These are phyloP conservation scores for Euzophera pinguis DNA, from an alignment of 2,888 invertebrate genomes.

Conservation along the genomic window DNA sequence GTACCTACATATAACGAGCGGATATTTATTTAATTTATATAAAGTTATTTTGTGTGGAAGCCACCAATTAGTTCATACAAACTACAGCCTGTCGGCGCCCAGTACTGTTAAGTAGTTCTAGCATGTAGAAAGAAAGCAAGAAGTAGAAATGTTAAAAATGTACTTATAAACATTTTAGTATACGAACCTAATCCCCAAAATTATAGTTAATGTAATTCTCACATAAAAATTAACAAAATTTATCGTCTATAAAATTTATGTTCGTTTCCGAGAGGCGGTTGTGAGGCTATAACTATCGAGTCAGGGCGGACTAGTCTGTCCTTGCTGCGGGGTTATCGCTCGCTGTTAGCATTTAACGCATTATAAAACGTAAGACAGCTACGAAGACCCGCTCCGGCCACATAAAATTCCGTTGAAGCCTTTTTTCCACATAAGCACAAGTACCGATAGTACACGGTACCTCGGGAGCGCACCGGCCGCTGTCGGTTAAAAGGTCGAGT, in stretches of 20 bases:
- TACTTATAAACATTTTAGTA: no score
- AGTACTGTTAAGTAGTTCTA: no score
- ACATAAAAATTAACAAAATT: neutral
- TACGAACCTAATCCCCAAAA: no score
- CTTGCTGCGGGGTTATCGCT: constrained; percentile 75
- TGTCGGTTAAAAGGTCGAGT: constrained; percentile 65
- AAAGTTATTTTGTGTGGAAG: no score
- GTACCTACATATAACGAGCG: no score
- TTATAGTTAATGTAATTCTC: no score
- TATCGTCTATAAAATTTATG: neutral
- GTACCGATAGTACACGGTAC: constrained; percentile 71
- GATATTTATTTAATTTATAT: no score
- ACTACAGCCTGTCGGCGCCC: no score
- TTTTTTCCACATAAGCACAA: constrained; percentile 57
- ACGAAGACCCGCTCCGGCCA: constrained; percentile 69
- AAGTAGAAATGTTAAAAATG: no score
- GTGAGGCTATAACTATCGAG: constrained; percentile 42
- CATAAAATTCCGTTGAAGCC: constrained; percentile 75
- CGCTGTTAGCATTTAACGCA: constrained; percentile 74
- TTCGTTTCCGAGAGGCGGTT: constrained; percentile 4
- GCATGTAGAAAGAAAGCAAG: no score
- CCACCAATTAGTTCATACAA: no score
- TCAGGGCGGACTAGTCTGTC: constrained; percentile 59
- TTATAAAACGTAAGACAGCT: constrained; percentile 70
- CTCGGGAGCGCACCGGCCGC: constrained; percentile 36